Base-by-base conservation (phyloP, 2,888 invertebrate genomes). In the Himalopsyche tibetana region DNA sequence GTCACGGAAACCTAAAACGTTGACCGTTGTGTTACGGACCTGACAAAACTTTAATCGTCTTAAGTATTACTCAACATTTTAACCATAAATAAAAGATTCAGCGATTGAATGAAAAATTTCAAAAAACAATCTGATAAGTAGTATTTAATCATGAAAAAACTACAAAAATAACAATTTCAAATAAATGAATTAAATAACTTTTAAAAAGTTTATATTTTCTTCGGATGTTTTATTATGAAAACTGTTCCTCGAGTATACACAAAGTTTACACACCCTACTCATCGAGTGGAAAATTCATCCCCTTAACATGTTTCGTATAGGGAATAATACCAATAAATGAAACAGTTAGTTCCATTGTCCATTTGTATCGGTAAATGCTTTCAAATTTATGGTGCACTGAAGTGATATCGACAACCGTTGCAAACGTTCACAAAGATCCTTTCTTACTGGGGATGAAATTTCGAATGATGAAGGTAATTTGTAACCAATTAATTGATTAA, bases 291-390 rank as follows among this genome's bases (percentile, higher is more conserved):
- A 63, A 63, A 63, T 63, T 63, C 63, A 63, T 63, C 63, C 63
- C 63, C 63, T 63, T 63, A 63, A n/a, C 19, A 63, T 63, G 63
- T 63, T 63, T 63, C 28, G 63, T 63, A 63, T 19, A 80, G 80
- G 80, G 40, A 80, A 80, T 38, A 42, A 80, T 42, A 80, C 80
- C 38, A 80, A 80, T 80, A 42, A 80, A 42, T 80, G 80, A 38
- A 80, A 80, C 80, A 40, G 80, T 80, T 40, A 40, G 17, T 80
- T 42, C n/a, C 80, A 36, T 80, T 80, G 80, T 80, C 40, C 80
- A 36, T 42, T 80, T 80, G 42, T 80, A 63, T 80, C 80, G 38
- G 38, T 82, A 82, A 82, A 82, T 55, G 82, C 28, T 82, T 82
- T 82, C 82, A 45, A 82, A 51, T 82, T 82, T 82, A 82, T 82